Percentiles rank a stretch among this genome's conserved stretches.
Evolutionary conservation across 2,797 vertebrate species (phyloP).

Genomic region (Tokudaia muenninki): DNA sequence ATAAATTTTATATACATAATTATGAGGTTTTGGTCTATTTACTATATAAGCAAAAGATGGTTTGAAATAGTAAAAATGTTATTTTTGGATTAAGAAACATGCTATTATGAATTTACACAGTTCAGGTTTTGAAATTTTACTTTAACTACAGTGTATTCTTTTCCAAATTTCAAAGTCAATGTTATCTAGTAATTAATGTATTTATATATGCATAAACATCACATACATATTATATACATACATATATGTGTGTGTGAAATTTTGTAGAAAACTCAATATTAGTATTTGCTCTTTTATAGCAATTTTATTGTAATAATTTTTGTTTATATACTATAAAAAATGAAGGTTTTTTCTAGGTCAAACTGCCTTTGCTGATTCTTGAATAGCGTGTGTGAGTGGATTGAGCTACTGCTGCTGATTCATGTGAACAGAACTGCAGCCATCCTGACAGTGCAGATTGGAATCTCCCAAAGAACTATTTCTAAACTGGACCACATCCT

Average conservation of each 20-base stretch:
- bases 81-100: constrained; percentile 2
- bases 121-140: not conserved
- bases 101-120: not conserved
- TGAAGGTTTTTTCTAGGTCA: too few relatives aligned
- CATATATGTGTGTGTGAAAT: not conserved
- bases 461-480: too few relatives aligned
- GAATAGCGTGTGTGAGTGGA: too few relatives aligned
- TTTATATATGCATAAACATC: not conserved
- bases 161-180: not conserved
- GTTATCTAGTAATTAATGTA: not conserved
- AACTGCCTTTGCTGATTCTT: too few relatives aligned
- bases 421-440: too few relatives aligned
- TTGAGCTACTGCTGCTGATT: too few relatives aligned
- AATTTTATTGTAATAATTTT: not conserved
- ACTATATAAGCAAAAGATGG: not conserved
- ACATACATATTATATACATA: not conserved
- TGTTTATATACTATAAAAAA: not conserved
- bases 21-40: not conserved
- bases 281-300: not conserved
- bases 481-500: too few relatives aligned
- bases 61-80: not conserved
- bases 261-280: not conserved
- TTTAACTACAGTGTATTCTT: not conserved
- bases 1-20: not conserved
- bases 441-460: too few relatives aligned